Evolutionary conservation across 1,140 invertebrate species (phyloP).

Genomic region (Patella vulgata): DNA sequence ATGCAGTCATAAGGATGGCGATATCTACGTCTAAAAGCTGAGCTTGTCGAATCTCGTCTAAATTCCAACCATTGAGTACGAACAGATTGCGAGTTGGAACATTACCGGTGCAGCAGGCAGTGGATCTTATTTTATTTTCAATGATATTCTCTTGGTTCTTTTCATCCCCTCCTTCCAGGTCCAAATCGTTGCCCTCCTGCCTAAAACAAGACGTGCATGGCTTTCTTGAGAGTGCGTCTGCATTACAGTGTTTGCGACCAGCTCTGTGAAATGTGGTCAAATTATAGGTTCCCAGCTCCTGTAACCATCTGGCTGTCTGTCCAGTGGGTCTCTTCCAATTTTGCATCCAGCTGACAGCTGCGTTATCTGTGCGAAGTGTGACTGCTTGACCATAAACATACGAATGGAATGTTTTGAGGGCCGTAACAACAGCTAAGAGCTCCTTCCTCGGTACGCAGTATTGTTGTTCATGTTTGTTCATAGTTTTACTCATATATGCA

Average conservation of each 20-base stretch:
- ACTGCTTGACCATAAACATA: conserved; percentile 39
- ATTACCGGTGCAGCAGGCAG: too few relatives aligned
- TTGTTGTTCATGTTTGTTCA: too few relatives aligned
- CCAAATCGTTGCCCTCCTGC: too few relatives aligned
- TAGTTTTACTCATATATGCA: too few relatives aligned
- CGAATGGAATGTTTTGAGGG: conserved; percentile 25
- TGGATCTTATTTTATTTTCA: too few relatives aligned
- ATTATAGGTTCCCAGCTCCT: conserved; percentile 39
- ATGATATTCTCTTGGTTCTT: too few relatives aligned
- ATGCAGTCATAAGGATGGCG: too few relatives aligned
- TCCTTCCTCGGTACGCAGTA: too few relatives aligned
- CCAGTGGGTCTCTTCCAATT: conserved; percentile 32
- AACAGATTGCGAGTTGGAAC: too few relatives aligned
- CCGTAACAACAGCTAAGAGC: conserved; percentile 32
- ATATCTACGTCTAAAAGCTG: too few relatives aligned
- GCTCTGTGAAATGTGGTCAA: conserved; percentile 34
- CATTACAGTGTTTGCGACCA: conserved; percentile 42
- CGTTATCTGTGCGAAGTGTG: conserved; percentile 38
- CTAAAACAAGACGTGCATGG: conserved; percentile 20
- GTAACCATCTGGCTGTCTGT: conserved; percentile 43
- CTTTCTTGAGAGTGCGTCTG: conserved; percentile 36
- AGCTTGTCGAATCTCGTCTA: neutral
- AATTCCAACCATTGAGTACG: neutral
- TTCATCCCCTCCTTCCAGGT: conserved; percentile 12
- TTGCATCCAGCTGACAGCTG: conserved; percentile 38